Evolutionary conservation across 2,797 vertebrate genomes (phyloP).

Genomic region (Phylloscopus collybita): DNA sequence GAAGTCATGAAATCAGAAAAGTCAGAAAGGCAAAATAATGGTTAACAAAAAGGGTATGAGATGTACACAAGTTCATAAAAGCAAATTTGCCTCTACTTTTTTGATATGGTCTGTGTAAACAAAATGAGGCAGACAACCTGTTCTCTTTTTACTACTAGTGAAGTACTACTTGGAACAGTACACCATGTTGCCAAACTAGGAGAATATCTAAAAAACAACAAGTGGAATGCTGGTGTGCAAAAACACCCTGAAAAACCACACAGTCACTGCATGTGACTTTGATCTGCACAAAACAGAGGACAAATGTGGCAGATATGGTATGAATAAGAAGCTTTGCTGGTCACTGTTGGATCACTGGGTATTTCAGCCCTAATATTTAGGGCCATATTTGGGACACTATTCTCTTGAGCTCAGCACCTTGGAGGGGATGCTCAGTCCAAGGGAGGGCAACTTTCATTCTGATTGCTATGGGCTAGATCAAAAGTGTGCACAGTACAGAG

Average conservation of each 20-base stretch:
- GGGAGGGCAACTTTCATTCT: not conserved
- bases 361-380: not conserved
- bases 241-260: not conserved
- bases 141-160: not conserved
- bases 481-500: not conserved
- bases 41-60: not conserved
- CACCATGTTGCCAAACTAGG: not conserved
- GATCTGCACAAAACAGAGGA: not conserved
- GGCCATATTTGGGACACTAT: fast-evolving
- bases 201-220: not conserved
- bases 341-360: not conserved
- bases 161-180: not conserved
- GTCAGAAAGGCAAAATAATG: not conserved
- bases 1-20: not conserved
- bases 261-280: not conserved
- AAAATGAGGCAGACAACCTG: not conserved
- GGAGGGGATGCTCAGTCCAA: not conserved
- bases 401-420: not conserved
- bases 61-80: not conserved
- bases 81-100: not conserved
- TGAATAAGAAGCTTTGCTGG: not conserved
- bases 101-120: not conserved
- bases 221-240: not conserved
- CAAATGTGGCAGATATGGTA: not conserved
- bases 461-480: not conserved